Percentiles rank a stretch among this genome's conserved stretches.
phyloP scores from a whole-genome alignment of 2,113 vertebrate genomes.

The Halichoerus grypus region DNA sequence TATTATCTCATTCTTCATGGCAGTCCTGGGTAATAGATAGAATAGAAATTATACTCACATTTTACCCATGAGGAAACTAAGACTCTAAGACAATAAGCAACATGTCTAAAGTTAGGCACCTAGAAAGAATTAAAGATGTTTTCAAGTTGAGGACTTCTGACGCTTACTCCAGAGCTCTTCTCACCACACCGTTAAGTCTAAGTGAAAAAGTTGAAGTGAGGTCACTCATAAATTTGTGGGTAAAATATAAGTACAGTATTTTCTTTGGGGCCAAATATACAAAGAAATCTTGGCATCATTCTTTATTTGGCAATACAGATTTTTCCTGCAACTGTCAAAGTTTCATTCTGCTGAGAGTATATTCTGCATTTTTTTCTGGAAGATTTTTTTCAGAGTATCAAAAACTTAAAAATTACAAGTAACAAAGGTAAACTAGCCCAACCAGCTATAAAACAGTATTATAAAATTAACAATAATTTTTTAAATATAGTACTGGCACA shows the following conservation, averaged over 20 bases:
- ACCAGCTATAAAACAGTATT: neutral
- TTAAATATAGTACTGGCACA: neutral
- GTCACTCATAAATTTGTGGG: neutral
- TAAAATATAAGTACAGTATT: slow-evolving; percentile 16
- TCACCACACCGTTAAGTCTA: neutral
- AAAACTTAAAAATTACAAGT: neutral
- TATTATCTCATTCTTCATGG: slow-evolving; percentile 31
- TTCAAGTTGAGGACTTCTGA: slow-evolving; percentile 26
- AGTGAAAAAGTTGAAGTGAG: neutral
- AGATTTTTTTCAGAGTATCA: neutral
- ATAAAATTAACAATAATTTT: slow-evolving; percentile 7
- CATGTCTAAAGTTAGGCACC: neutral
- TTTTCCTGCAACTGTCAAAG: slow-evolving; percentile 34
- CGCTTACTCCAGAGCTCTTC: neutral
- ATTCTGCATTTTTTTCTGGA: neutral
- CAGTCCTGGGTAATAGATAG: neutral
- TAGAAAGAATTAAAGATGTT: neutral
- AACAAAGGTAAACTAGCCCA: neutral
- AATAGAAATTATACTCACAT: neutral
- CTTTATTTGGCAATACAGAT: neutral
- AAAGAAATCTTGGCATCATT: neutral
- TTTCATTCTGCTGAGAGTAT: neutral
- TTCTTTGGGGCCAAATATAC: neutral
- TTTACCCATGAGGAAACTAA: neutral
- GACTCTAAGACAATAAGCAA: neutral